Base-by-base conservation (phyloP, 2,888 invertebrate genomes). In the Invenusta paracnida region DNA sequence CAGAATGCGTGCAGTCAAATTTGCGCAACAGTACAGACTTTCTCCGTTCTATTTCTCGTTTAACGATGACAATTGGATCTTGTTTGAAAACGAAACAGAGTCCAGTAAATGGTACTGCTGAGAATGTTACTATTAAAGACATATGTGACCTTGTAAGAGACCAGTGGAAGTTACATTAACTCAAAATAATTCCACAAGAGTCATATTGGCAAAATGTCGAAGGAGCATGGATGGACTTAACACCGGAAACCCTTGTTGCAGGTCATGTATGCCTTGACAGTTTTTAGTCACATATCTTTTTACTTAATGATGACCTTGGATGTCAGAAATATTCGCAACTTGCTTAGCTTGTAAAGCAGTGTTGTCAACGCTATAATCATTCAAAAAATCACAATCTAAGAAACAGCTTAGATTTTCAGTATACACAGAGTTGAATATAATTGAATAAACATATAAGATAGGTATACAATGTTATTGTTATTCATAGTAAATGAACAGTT, bases 31-130 rank as follows among this genome's bases (percentile, higher is more conserved):
- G 31, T 82, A 5, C 82, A 82, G 30, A 30, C 31, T 29, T 29
- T 30, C 82, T 82, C 30, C 29, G n/a, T 82, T 29, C 82, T 30
- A 82, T 27, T 30, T 82, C 82, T 82, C 82, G 82, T 82, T 82
- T 82, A 30, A 23, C 82, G 28, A 5, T 82, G 82, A 82, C 2
- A 30, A 29, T 82, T 30, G 82, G 30, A 30, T 30, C 29, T 29
- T 82, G 82, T 30, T 2, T 82, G 13, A 29, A 30, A 30, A 82
- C 82, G 2, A 82, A 82, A 30, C 82, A 29, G 29, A 30, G 30
- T 30, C 13, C 13, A 30, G 31, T 82, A 5, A 29, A 29, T 82
- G 82, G n/a, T 25, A 82, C 31, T 23, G 27, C 30, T 30, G n/a
- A 2, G n/a, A 30, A 82, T 17, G 28, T 82, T 5, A 30, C 82